Evolutionary conservation across 2,113 vertebrate species (phyloP).

Genomic region (Rhegmatorhina hoffmannsi): DNA sequence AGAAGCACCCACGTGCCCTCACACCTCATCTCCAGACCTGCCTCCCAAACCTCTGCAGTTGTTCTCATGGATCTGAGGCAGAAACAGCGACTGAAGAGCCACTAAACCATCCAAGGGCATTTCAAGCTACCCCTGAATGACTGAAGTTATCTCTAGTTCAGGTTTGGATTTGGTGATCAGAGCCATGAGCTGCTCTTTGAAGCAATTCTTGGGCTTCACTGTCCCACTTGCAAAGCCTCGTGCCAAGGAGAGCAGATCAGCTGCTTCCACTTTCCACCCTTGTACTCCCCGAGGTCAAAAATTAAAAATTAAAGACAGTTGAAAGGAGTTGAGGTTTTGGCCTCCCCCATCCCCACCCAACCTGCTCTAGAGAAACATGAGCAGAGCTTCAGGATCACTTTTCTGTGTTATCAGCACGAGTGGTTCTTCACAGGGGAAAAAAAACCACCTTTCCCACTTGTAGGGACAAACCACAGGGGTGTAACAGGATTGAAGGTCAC

Average conservation of each 20-base stretch:
- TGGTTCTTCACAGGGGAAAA: not conserved
- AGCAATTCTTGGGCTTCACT: not conserved
- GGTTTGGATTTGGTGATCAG: accelerated
- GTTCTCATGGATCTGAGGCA: not conserved
- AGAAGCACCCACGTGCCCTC: not conserved
- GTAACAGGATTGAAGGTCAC: not conserved
- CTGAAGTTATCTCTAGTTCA: not conserved
- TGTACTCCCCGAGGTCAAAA: not conserved
- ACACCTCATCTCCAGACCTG: not conserved
- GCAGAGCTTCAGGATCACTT: accelerated
- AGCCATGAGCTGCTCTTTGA: not conserved
- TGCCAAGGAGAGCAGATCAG: not conserved
- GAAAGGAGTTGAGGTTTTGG: not conserved
- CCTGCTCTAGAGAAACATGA: accelerated
- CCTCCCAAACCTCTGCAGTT: accelerated
- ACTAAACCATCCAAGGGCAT: not conserved
- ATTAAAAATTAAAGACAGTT: not conserved
- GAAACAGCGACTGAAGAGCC: not conserved
- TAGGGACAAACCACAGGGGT: accelerated
- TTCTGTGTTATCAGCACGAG: accelerated
- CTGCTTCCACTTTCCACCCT: not conserved
- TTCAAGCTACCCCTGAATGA: not conserved
- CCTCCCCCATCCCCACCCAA: not conserved
- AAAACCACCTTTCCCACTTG: not conserved
- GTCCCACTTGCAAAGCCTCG: not conserved